These are phyloP conservation scores for Leptopilina myrica DNA, from an alignment of 2,888 invertebrate species.

Conservation along the genomic window DNA sequence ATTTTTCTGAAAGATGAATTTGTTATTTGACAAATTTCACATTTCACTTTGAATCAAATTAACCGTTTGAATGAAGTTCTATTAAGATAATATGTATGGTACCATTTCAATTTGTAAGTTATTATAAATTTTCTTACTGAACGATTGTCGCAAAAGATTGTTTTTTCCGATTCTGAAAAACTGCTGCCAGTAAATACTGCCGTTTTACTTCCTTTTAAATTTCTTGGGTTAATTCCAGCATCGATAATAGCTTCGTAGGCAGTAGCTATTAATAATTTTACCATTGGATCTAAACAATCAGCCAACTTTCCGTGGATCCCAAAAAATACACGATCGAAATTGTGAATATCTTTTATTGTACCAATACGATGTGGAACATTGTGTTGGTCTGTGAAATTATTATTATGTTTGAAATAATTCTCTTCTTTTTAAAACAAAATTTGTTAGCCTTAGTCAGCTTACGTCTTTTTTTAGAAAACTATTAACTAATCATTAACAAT, in stretches of 20 bases:
- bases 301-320: slow-evolving; percentile 50
- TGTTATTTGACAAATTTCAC: neutral
- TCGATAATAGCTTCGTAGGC: slow-evolving; percentile 55
- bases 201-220: slow-evolving; percentile 50
- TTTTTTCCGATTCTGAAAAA: slow-evolving; percentile 55
- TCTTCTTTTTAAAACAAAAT: no score
- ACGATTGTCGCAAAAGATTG: slow-evolving; percentile 48
- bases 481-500: neutral
- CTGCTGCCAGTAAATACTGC: slow-evolving; percentile 49
- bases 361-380: slow-evolving; percentile 53
- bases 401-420: no score
- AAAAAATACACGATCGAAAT: slow-evolving; percentile 56
- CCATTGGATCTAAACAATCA: slow-evolving; percentile 53
- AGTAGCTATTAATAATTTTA: slow-evolving; percentile 48
- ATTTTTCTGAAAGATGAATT: slow-evolving; percentile 40
- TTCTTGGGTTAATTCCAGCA: slow-evolving; percentile 54
- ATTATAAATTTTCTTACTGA: slow-evolving; percentile 43
- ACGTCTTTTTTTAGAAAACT: no score
- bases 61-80: neutral
- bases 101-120: no score
- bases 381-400: slow-evolving; percentile 29
- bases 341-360: slow-evolving; percentile 28
- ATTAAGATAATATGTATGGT: slow-evolving; percentile 38
- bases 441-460: no score
- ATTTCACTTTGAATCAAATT: no score